Evolutionary conservation across 2,888 invertebrate genomes (phyloP), one percentile per base, ranked within the genome.

Genomic region (Diadromus collaris): DNA sequence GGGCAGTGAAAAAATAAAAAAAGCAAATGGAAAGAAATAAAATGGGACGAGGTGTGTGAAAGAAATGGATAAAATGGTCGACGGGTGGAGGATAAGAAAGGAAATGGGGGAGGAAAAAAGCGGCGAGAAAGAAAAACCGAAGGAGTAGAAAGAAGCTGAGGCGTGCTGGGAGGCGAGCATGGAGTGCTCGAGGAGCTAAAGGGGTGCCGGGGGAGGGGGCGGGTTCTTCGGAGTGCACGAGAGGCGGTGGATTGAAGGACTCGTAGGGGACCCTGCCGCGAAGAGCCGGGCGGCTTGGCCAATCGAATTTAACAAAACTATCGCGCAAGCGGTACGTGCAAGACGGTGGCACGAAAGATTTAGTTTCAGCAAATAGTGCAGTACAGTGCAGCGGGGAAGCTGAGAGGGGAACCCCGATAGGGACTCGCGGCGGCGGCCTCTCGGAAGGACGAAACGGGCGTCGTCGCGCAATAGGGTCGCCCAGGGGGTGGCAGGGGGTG

Each of bases 251-350:
- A 24, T 51, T 41, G 38, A 68, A 72, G 76, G 69, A 54, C 69
- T 75, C n/a, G 67, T 44, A 72, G 10, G 46, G 65, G 60, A 61
- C 75, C 34, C 21, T 48, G 77, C 48, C n/a, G 29, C 24, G 68
- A 46, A 32, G 61, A 27, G 32, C 21, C 46, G 21, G 44, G 70
- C 38, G 58, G 44, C 60, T 69, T 69, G 79, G 84, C 69, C 87
- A 88, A 88, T 88, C 86, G 87, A 88, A 87, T 88, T 86, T 86
- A 82, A 82, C 84, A 83, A 86, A 85, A 86, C 85, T 85, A 84
- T 83, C 83, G 82, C 79, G 69, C 67, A 78, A 74, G 73, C 79
- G 82, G 81, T 82, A 79, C 81, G 81, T 74, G 82, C 82, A 80
- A 79, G 79, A 80, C 80, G 79, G 79, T 78, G 78, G 82, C 74